Base-by-base conservation (phyloP, 2,113 vertebrate genomes). In the Gavialis gangeticus region DNA sequence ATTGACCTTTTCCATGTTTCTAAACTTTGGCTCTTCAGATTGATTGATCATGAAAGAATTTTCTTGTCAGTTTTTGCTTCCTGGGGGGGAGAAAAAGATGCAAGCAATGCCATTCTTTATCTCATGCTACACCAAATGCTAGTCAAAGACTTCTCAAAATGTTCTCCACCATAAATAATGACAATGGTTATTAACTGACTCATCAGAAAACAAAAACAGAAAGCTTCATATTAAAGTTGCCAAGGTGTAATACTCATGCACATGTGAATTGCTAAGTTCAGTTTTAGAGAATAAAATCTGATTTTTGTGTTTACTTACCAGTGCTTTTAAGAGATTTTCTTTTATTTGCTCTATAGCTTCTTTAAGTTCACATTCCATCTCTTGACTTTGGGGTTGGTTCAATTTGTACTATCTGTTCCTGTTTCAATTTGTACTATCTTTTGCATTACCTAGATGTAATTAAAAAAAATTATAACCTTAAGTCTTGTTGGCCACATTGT, bases 251-350 rank as follows among this genome's bases (percentile, higher is more conserved):
- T 62, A 34, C 27, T 71, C 14, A 27, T 59, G 3, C 27, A 8
- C n/a, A 58, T 66, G 46, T 22, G 34, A 82, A 93, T 86, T 90
- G 6, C 2, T 60, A 82, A 77, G 34, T n/a, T 58, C 21, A 6
- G 25, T 80, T 92, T 84, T 21, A 95, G 21, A 82, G 64, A 4
- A 54, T 5, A 87, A 87, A 11, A 91, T 75, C 37, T 85, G 21
- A 6, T 3, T 76, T 16, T n/a, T 87, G 7, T 30, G 21, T 84
- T 81, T 82, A 84, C 66, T 92, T 62, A 46, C 3, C 46, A 46
- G 46, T 46, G 46, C 46, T 46, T 46, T 46, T 46, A 46, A 46
- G 1, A 28, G 18, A 13, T 77, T 85, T 77, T 58, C 28, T 86
- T 54, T 27, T 3, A 7, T 63, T 55, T 89, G 18, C 46, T 81